Percentiles rank a stretch among this genome's conserved stretches.
Evolutionary conservation across 2,888 invertebrate genomes (phyloP).

Genomic region (Dolomedes plantarius): DNA sequence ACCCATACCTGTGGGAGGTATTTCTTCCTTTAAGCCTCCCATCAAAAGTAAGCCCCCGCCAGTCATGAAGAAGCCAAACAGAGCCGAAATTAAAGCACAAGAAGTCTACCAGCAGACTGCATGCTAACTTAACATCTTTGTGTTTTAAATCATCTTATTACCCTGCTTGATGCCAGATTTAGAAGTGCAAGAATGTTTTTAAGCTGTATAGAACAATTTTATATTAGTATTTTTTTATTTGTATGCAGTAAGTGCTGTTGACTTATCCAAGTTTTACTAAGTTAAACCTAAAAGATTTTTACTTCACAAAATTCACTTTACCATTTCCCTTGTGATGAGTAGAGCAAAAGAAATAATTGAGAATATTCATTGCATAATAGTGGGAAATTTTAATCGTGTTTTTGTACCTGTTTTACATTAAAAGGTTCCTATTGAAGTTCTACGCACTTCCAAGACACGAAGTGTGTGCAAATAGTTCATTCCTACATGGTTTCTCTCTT

Average conservation of each 20-base stretch:
- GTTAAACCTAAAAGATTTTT: neutral
- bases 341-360: neutral
- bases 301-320: neutral
- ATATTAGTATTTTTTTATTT: neutral
- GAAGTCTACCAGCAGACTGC: constrained; percentile 68
- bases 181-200: constrained; percentile 17
- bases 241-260: constrained; percentile 6
- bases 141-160: constrained; percentile 9
- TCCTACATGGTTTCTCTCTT: neutral
- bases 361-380: neutral
- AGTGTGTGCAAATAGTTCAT: neutral
- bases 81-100: constrained; percentile 56
- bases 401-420: constrained; percentile 11
- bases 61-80: constrained; percentile 83
- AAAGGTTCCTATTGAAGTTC: constrained; percentile 18
- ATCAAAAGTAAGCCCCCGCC: constrained; percentile 87
- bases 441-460: neutral
- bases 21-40: constrained; percentile 76
- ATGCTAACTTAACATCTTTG: constrained; percentile 25
- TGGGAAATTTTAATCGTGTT: neutral
- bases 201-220: constrained; percentile 49
- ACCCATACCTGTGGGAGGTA: constrained; percentile 58
- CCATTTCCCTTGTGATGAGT: neutral
- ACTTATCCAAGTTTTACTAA: neutral
- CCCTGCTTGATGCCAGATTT: neutral